Conservation (phyloP, 1,140 invertebrate species). For the Drosophila orosa region DNA sequence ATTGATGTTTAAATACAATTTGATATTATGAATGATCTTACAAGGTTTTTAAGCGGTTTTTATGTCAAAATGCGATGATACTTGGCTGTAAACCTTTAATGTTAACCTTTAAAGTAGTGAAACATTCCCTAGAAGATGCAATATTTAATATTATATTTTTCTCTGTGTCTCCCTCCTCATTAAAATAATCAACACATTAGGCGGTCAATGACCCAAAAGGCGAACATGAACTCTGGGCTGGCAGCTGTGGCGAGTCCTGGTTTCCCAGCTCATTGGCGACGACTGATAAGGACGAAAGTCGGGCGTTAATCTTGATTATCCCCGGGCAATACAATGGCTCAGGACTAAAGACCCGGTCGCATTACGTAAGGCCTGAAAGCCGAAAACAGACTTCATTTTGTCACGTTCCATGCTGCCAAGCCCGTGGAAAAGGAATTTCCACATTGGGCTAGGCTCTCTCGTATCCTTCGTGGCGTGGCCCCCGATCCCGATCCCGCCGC, state of each 20-base stretch:
- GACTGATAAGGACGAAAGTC: conserved; percentile 32
- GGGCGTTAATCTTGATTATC: conserved; percentile 52
- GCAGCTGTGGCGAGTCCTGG: conserved; percentile 5
- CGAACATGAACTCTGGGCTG: conserved; percentile 17
- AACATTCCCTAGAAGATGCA: neutral
- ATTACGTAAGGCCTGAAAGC: conserved; percentile 67
- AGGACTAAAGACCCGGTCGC: conserved; percentile 24
- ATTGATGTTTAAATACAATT: neutral
- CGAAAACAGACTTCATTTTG: conserved; percentile 49
- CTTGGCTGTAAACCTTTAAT: neutral
- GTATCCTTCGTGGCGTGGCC: neutral
- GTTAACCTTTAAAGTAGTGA: no score
- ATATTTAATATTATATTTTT: neutral
- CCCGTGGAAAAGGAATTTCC: conserved; percentile 50
- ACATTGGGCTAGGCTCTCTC: conserved; percentile 44
- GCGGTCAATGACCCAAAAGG: conserved; percentile 44
- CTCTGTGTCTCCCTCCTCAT: neutral
- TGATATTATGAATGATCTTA: neutral
- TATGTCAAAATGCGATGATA: neutral
- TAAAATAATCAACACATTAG: conserved; percentile 45
- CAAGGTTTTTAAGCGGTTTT: neutral
- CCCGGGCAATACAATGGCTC: conserved; percentile 39
- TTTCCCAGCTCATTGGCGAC: conserved; percentile 12
- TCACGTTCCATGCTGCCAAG: conserved; percentile 54
- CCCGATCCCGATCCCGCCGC: conserved; percentile 7